phyloP scores from a whole-genome alignment of 2,888 invertebrate species.

The Tipula lateralis region DNA sequence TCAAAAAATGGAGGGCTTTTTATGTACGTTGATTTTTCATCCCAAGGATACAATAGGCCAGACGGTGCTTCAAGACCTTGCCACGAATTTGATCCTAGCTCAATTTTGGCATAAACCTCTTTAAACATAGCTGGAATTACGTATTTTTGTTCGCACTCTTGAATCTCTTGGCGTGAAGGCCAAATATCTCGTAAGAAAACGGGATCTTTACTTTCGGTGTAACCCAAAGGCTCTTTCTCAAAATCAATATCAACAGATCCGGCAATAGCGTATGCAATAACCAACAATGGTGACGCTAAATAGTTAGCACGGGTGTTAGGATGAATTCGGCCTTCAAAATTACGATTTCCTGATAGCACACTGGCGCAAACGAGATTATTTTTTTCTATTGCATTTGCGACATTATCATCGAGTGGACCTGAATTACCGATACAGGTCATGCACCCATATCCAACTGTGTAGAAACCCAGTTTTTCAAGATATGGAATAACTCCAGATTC shows the following conservation, averaged over 20 bases:
- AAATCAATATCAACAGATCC: conserved; percentile 95
- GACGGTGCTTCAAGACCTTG: conserved; percentile 72
- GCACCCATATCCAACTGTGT: conserved; percentile 97
- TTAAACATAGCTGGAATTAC: conserved; percentile 97
- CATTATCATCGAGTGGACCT: conserved; percentile 86
- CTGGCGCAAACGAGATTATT: conserved; percentile 93
- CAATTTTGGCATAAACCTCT: conserved; percentile 75
- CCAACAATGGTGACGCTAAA: conserved; percentile 92
- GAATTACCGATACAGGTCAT: conserved; percentile 99
- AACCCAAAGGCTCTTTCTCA: conserved; percentile 73
- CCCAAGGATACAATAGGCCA: conserved; percentile 88
- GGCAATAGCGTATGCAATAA: conserved; percentile 95
- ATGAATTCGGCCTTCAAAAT: conserved; percentile 97
- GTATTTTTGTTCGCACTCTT: conserved; percentile 67
- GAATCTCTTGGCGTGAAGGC: conserved; percentile 89
- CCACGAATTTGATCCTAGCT: conserved; percentile 82
- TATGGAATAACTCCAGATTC: conserved; percentile 91
- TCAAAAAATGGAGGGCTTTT: conserved; percentile 95
- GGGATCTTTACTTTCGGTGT: conserved; percentile 61
- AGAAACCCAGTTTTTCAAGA: conserved; percentile 81
- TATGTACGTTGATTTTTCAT: conserved; percentile 84
- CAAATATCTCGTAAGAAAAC: conserved; percentile 92
- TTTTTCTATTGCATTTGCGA: conserved; percentile 90
- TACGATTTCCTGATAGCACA: conserved; percentile 93
- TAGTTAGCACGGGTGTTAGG: conserved; percentile 96